A percentile compares a stretch with the other conserved stretches of the same genome.
Conservation (phyloP, 2,888 invertebrate genomes). For the Drosophila macrospina region DNA sequence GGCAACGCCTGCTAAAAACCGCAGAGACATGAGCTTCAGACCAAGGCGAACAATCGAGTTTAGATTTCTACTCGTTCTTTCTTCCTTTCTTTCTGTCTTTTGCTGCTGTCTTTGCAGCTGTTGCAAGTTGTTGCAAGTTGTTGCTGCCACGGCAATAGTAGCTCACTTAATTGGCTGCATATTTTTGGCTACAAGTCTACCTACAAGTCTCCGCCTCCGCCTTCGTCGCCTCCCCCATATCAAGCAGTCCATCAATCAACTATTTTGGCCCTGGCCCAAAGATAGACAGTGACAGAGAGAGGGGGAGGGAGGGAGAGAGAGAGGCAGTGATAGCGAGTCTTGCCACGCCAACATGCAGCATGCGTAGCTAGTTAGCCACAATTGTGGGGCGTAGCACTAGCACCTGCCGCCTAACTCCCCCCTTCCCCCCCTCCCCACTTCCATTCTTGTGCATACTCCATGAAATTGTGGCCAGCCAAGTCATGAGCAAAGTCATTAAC, state of each 20-base stretch:
- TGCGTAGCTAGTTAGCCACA: no score
- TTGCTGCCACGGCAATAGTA: constrained; percentile 8
- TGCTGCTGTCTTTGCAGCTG: constrained; percentile 25
- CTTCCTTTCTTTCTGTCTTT: neutral
- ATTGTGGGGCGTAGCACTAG: no score
- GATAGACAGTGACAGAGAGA: neutral
- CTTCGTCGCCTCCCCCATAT: no score
- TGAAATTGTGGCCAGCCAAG: neutral
- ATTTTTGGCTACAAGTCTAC: constrained; percentile 44
- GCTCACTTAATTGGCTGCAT: constrained; percentile 51
- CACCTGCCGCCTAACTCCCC: no score
- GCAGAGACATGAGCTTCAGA: constrained; percentile 38
- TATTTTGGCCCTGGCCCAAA: constrained; percentile 1
- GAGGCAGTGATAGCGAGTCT: no score
- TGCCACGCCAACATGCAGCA: neutral
- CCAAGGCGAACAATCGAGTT: neutral
- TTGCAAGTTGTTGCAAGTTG: constrained; percentile 17
- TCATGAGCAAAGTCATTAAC: neutral
- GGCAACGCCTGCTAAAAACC: constrained; percentile 49
- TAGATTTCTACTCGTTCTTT: constrained; percentile 3
- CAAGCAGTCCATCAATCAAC: constrained; percentile 43
- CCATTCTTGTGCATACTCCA: no score
- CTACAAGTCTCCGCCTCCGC: constrained; percentile 11
- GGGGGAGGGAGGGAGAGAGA: neutral
- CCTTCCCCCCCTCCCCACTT: no score